Conservation (phyloP, 2,888 invertebrate species). For the Pomacea canaliculata region DNA sequence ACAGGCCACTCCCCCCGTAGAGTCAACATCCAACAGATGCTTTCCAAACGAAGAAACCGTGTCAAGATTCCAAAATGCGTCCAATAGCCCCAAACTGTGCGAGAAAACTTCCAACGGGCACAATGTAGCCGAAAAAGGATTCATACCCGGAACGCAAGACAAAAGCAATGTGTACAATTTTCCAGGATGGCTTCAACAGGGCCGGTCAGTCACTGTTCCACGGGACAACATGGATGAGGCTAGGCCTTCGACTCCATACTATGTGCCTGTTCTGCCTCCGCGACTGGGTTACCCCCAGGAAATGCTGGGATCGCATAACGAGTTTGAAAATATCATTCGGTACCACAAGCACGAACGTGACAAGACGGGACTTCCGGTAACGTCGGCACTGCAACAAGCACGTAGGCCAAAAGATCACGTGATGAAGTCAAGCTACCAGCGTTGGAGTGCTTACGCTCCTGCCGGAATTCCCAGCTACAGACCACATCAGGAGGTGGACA, state of each 20-base stretch:
- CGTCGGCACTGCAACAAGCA: no score
- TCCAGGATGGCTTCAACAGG: no score
- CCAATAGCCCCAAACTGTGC: not conserved
- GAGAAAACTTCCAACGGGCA: not conserved
- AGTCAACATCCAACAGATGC: not conserved
- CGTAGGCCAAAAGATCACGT: not conserved
- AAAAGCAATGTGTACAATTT: no score
- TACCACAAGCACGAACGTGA: no score
- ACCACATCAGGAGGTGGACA: not conserved
- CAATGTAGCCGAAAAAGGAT: not conserved
- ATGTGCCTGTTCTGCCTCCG: no score
- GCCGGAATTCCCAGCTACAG: not conserved
- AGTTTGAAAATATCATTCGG: no score
- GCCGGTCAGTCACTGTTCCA: no score
- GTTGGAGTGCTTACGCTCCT: not conserved
- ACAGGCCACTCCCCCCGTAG: not conserved
- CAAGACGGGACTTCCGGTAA: no score
- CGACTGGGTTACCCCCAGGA: no score
- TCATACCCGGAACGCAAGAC: not conserved
- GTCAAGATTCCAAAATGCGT: not conserved
- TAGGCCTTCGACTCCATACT: no score
- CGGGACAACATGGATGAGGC: no score
- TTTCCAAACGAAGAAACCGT: not conserved
- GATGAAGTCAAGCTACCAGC: not conserved
- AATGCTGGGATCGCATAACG: no score